phyloP scores from a whole-genome alignment of 2,113 vertebrate genomes.

The Phocoena phocoena region DNA sequence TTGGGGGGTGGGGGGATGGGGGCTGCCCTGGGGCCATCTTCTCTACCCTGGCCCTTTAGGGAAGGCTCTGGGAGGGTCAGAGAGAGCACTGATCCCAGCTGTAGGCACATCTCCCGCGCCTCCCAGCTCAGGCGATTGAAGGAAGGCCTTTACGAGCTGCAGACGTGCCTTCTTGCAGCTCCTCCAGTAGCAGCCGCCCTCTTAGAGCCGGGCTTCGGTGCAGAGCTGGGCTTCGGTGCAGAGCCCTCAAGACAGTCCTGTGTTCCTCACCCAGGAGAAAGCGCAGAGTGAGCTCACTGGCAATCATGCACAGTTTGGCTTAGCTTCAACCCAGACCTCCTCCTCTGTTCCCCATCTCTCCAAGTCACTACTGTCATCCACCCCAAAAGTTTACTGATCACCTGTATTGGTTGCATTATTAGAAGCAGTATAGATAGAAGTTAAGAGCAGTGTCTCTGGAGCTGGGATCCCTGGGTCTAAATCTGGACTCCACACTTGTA shows the following conservation, averaged over 20 bases:
- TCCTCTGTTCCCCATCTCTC: not conserved
- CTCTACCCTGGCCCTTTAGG: not conserved
- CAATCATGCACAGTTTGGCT: not conserved
- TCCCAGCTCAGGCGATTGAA: not conserved
- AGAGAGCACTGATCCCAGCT: not conserved
- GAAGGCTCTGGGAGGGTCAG: not conserved
- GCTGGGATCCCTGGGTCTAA: not conserved
- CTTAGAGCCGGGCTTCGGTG: not conserved
- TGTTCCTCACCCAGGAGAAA: not conserved
- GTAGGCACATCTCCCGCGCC: not conserved
- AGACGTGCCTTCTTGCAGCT: not conserved
- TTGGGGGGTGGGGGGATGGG: fast-evolving
- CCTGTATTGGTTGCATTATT: not conserved
- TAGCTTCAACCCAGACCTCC: not conserved
- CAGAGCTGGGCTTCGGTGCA: not conserved
- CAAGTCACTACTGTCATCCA: not conserved
- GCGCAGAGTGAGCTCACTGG: not conserved
- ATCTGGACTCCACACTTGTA: not conserved
- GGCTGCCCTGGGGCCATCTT: not conserved
- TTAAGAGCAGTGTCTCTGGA: not conserved
- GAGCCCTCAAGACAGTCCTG: too few species aligned
- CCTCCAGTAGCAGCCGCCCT: not conserved
- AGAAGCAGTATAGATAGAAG: not conserved
- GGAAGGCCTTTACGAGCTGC: not conserved
- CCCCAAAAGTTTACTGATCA: not conserved